Base-by-base conservation (phyloP, 2,888 invertebrate genomes). In the Odontocolon sp. region DNA sequence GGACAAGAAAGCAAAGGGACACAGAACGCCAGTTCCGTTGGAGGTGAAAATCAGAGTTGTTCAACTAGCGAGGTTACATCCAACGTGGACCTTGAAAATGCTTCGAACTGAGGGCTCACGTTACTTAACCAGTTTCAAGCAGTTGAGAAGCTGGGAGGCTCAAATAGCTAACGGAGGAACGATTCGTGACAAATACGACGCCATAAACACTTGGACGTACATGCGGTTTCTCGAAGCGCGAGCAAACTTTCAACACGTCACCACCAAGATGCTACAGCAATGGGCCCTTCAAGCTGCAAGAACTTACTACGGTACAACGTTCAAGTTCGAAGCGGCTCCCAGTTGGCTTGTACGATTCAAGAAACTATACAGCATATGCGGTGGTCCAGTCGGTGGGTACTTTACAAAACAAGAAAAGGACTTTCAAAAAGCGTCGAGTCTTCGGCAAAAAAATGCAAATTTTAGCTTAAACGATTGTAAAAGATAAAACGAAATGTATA, bases 121-220 rank as follows among this genome's bases (percentile, higher is more conserved):
- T 52, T 0, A 61, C 1, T 28, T 79, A 2, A 23, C 5, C 1
- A 23, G 23, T n/a, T 31, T 36, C 6, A 26, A 18, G 9, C 74
- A 77, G 40, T 14, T 79, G 1, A 33, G 14, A 16, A 14, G 38
- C 14, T 79, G 79, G 79, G 56, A 40, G 21, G 45, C 38, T 16
- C 77, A 75, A 0, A 33, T 79, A 2, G 38, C 16, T 2, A 59
- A 28, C 2, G 77, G 77, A 16, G 76, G 79, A 16, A 68, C 77
- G 0, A 18, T 21, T 0, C 14, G 14, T 2, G 79, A 77, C 42
- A 79, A 79, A 36, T 64, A 36, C 28, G 14, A 42, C 9, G 28
- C 18, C 8, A 77, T 79, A 14, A 71, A 67, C 31, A n/a, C 14
- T 1, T 9, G 33, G 2, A 77, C 77, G 1, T 79, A 72, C 28